Evolutionary conservation across 2,797 vertebrate species (phyloP).

Genomic region (Mallotus villosus): DNA sequence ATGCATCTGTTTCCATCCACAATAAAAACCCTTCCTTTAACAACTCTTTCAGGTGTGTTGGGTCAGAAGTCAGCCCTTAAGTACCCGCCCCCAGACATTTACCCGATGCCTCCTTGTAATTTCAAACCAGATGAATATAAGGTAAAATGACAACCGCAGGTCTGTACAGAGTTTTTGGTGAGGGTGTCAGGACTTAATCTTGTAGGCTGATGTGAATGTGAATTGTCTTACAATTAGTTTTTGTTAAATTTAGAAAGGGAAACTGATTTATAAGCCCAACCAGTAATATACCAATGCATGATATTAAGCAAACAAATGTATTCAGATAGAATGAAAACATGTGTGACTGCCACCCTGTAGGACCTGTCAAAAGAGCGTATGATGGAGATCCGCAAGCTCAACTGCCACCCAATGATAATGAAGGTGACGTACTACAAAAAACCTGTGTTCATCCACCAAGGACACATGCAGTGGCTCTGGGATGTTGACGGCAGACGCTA

Average conservation of each 20-base stretch:
- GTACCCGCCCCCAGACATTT: conserved; percentile 45
- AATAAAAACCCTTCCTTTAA: background rate
- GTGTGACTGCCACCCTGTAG: conserved; percentile 44
- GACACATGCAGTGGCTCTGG: conserved; percentile 95
- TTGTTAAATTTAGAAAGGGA: no score
- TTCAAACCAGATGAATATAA: conserved; percentile 82
- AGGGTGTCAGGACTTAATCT: no score
- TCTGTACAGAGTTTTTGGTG: no score
- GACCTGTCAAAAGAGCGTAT: conserved; percentile 77
- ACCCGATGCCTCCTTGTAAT: conserved; percentile 84
- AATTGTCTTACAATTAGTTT: no score
- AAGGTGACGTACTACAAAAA: conserved; percentile 80
- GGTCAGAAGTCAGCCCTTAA: conserved; percentile 65
- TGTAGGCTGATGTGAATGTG: no score
- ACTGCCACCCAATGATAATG: conserved; percentile 71
- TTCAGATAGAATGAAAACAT: background rate
- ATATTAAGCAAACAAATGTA: no score
- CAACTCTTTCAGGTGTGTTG: conserved; percentile 61
- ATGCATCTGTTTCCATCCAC: background rate
- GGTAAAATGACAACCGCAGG: conserved; percentile 65
- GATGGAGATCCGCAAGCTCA: conserved; percentile 75
- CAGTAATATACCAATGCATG: no score
- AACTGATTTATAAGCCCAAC: no score
- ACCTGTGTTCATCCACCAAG: conserved; percentile 89
- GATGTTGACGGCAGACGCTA: conserved; percentile 87